phyloP scores from a whole-genome alignment of 1,140 invertebrate genomes.

The Drosophila sproati region DNA sequence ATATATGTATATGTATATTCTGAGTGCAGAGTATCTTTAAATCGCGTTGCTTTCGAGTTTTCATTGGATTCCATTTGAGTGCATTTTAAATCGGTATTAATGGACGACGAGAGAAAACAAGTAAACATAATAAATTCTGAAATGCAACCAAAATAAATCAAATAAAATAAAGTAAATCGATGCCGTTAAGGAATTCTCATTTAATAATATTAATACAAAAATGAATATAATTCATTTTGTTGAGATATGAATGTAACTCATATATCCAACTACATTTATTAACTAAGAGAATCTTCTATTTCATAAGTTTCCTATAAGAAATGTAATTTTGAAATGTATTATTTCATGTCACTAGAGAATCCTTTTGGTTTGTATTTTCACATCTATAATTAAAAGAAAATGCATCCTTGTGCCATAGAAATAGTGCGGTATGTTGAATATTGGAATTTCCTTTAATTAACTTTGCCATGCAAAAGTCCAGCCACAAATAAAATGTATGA shows the following conservation, averaged over 20 bases:
- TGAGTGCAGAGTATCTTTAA: no score
- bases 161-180: slow-evolving; percentile 18
- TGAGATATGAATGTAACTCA: not conserved
- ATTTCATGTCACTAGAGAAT: not conserved
- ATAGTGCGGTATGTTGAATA: not conserved
- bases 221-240: not conserved
- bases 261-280: not conserved
- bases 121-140: slow-evolving; percentile 37
- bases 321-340: not conserved
- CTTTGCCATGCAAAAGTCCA: slow-evolving; percentile 21
- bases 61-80: slow-evolving; percentile 25
- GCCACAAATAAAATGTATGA: slow-evolving; percentile 18
- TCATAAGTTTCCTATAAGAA: not conserved
- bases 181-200: slow-evolving; percentile 11
- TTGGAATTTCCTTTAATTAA: slow-evolving; percentile 65
- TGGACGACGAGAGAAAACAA: slow-evolving; percentile 33
- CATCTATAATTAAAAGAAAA: no score
- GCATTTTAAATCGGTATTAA: slow-evolving; percentile 50
- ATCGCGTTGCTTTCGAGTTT: not conserved
- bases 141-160: slow-evolving; percentile 24
- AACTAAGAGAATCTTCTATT: not conserved
- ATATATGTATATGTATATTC: no score
- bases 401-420: not conserved
- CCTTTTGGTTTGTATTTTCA: not conserved
- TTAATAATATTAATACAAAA: not conserved